A percentile compares a stretch with the other conserved stretches of the same genome.
phyloP scores from a whole-genome alignment of 2,113 vertebrate species.

The Eptesicus fuscus region DNA sequence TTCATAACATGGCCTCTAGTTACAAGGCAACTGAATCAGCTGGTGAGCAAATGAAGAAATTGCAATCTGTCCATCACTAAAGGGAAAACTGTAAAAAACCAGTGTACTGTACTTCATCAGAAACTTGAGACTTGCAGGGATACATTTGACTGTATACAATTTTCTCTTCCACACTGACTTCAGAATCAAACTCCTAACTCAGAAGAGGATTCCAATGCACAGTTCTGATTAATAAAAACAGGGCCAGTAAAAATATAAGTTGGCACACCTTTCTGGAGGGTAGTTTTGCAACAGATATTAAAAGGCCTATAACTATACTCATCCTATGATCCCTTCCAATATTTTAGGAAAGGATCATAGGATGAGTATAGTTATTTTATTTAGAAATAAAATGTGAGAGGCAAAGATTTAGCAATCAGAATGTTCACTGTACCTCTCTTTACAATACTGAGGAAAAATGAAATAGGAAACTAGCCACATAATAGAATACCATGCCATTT shows the following conservation, averaged over 20 bases:
- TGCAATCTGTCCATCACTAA: neutral
- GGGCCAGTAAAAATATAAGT: neutral
- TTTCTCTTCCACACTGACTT: neutral
- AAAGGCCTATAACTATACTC: neutral
- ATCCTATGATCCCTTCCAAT: neutral
- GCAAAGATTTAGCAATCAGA: slow-evolving; percentile 1
- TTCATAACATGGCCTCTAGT: neutral
- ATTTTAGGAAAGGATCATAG: too few relatives aligned
- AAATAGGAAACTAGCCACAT: neutral
- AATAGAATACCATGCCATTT: neutral
- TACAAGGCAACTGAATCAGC: neutral
- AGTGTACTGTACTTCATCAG: neutral
- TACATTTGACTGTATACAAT: neutral
- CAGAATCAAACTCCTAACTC: neutral
- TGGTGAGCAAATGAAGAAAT: slow-evolving; percentile 13
- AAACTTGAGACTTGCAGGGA: neutral
- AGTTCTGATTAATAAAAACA: neutral
- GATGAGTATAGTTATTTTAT: too few relatives aligned
- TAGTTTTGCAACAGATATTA: neutral
- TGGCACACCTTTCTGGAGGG: neutral
- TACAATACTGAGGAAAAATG: neutral
- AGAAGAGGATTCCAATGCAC: neutral
- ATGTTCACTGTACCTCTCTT: neutral
- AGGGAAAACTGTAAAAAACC: neutral
- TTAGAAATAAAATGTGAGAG: neutral